Percentiles rank a stretch among this genome's conserved stretches.
Evolutionary conservation across 2,113 vertebrate species (phyloP).

Genomic region (Platycercus adscitus): DNA sequence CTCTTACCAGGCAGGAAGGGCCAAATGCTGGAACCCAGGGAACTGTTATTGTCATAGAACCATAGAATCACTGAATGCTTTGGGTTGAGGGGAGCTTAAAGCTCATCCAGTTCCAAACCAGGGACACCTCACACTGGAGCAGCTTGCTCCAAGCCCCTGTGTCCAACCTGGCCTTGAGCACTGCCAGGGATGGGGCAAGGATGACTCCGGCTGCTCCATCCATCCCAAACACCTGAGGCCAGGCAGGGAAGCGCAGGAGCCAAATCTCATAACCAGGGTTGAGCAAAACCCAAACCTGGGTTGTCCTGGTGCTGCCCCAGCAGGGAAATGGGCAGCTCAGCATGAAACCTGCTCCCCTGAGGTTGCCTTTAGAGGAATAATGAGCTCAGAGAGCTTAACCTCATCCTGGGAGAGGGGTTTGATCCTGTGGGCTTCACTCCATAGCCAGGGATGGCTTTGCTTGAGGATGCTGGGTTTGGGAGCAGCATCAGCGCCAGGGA

Average conservation of each 20-base stretch:
- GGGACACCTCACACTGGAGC: not conserved
- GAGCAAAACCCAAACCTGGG: not conserved
- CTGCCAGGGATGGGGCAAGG: not conserved
- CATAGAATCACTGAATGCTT: not conserved
- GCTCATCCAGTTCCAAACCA: not conserved
- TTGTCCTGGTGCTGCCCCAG: not conserved
- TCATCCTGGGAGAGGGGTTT: not conserved
- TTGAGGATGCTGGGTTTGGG: not conserved
- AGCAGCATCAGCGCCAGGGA: not conserved
- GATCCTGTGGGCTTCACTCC: rapidly evolving
- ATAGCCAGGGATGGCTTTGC: not conserved
- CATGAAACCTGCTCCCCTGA: not conserved
- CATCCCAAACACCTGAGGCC: not conserved
- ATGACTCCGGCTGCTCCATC: not conserved
- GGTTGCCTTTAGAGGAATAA: not conserved
- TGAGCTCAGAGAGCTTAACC: not conserved
- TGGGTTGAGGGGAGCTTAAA: not conserved
- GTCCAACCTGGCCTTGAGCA: not conserved
- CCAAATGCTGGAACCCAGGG: not conserved
- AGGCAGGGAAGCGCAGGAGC: not conserved
- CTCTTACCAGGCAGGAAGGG: not conserved
- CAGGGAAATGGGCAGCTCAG: not conserved
- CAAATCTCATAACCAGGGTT: not conserved
- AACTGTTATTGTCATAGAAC: not conserved
- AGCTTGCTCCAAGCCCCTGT: not conserved